Conservation (phyloP, 2,113 vertebrate species). For the Urocolius indicus region DNA sequence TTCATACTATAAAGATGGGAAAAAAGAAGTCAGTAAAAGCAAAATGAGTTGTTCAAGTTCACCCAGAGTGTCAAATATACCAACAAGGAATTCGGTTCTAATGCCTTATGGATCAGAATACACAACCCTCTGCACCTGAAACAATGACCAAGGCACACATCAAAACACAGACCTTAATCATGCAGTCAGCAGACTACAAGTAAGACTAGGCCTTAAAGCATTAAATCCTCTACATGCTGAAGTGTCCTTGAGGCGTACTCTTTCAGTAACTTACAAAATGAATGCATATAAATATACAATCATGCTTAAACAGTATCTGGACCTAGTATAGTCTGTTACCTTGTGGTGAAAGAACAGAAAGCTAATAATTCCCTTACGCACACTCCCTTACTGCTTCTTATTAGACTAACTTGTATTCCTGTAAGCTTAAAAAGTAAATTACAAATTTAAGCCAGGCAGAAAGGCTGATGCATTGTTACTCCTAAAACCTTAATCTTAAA, state of each 20-base stretch:
- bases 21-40: not conserved
- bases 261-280: not conserved
- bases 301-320: conserved; percentile 14
- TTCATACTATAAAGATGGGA: not conserved
- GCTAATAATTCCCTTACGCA: not conserved
- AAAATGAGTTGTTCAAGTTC: not conserved
- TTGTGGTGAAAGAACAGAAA: not conserved
- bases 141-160: not conserved
- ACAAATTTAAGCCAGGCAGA: not conserved
- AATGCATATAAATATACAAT: not conserved
- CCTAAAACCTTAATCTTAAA: not conserved
- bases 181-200: not conserved
- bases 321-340: not conserved
- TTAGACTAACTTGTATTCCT: not conserved
- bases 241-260: conserved; percentile 20
- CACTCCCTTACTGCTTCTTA: not conserved
- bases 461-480: not conserved
- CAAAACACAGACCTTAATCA: not conserved
- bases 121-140: not conserved
- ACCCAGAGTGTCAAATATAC: not conserved
- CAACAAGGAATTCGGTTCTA: not conserved
- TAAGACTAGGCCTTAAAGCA: not conserved
- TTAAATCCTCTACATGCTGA: not conserved
- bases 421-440: not conserved
- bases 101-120: not conserved